These are phyloP conservation scores for Sebastes alutus DNA, from an alignment of 2,797 vertebrate species.

Conservation along the genomic window DNA sequence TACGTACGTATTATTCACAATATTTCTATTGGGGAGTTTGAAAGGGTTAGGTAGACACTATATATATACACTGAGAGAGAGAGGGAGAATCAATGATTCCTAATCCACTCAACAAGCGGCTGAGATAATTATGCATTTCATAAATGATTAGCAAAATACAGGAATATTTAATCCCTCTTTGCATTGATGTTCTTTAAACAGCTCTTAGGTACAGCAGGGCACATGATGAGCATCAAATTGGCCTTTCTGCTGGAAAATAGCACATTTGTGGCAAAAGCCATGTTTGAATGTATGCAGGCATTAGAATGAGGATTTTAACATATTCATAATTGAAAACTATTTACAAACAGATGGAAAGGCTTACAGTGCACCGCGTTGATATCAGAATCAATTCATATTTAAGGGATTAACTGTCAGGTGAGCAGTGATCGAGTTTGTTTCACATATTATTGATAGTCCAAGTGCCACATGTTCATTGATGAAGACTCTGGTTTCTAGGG, in stretches of 20 bases:
- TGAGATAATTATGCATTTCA: slow-evolving; percentile 85
- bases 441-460: neutral
- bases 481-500: neutral
- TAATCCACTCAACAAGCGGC: slow-evolving; percentile 84
- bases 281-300: slow-evolving; percentile 67
- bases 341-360: slow-evolving; percentile 68
- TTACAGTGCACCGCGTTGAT: slow-evolving; percentile 36
- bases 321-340: slow-evolving; percentile 78
- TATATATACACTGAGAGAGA: slow-evolving; percentile 65
- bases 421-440: slow-evolving; percentile 25
- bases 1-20: slow-evolving; percentile 75
- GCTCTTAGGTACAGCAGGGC: slow-evolving; percentile 77
- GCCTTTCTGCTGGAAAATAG: slow-evolving; percentile 77
- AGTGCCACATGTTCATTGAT: neutral
- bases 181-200: slow-evolving; percentile 81
- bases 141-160: slow-evolving; percentile 86
- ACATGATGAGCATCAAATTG: slow-evolving; percentile 82
- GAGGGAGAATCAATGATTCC: slow-evolving; percentile 72
- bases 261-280: slow-evolving; percentile 74
- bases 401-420: slow-evolving; percentile 44
- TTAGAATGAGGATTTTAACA: slow-evolving; percentile 66
- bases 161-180: slow-evolving; percentile 84
- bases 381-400: slow-evolving; percentile 50
- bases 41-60: slow-evolving; percentile 79
- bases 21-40: slow-evolving; percentile 76